Base-by-base conservation (phyloP, 2,113 vertebrate genomes). In the Poeciliopsis prolifica region DNA sequence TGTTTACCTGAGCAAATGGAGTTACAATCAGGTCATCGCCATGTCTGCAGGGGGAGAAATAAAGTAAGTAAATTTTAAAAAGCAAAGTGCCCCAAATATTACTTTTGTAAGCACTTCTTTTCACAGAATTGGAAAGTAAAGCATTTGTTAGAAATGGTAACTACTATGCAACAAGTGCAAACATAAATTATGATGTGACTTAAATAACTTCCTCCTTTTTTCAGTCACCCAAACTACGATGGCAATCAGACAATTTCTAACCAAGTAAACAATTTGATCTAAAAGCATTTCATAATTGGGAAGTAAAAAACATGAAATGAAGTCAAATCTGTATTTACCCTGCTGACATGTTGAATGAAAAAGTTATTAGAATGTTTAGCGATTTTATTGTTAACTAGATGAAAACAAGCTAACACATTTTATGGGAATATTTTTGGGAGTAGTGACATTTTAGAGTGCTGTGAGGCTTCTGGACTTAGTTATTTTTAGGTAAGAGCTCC, bases 11-110 rank as follows among this genome's bases (percentile, higher is more conserved):
- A 83, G 98, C 98, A 73, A 99, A 99, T 14, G 98, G 98, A 3
- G 98, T 99, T 79, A 99, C 97, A 11, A 99, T 99, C 94, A 99
- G 90, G 96, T 99, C 98, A 78, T 99, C 98, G 13, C 97, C 98
- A 10, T 99, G 97, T 93, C 98, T 99, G 84, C 12, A 88, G 0
- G 76, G 31, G 29, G 54, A 7, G 64, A 2, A 64, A 28, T 8
- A 13, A 3, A 11, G 2, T 74, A 3, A 79, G 63, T 35, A 64
- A 10, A n/a, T 44, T 3, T 1, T 61, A 1, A 65, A 22, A 72
- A 40, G 68, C 4, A 9, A n/a, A 3, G 37, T 2, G 24, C 14
- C 37, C 0, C 6, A 61, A 3, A 28, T 15, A 62, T 31, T 29
- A 74, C 24, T 4, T 51, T 26, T 17, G 24, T 2, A 28, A 61